A percentile compares a stretch with the other conserved stretches of the same genome.
Evolutionary conservation across 2,797 vertebrate species (phyloP).

Genomic region (Neopelma chrysocephalum): DNA sequence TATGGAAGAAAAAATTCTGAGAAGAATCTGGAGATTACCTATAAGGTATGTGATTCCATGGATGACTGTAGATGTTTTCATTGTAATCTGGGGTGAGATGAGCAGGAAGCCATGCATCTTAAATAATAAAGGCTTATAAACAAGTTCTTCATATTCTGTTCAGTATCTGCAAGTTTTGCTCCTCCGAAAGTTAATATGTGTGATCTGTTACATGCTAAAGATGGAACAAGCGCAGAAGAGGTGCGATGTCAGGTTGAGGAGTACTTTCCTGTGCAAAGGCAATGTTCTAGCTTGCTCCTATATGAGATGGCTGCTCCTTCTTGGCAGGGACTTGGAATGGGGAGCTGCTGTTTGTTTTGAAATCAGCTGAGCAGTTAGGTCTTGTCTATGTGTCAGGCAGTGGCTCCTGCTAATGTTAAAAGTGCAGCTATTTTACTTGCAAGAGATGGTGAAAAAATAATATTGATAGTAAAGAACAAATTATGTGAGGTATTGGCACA

Average conservation of each 20-base stretch:
- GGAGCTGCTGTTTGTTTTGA: not conserved
- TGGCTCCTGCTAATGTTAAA: not conserved
- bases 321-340: not conserved
- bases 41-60: not conserved
- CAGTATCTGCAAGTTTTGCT: not conserved
- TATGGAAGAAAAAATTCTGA: not conserved
- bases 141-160: not conserved
- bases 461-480: not conserved
- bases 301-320: not conserved
- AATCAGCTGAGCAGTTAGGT: not conserved
- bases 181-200: not conserved
- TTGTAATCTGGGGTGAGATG: not conserved
- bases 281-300: accelerated
- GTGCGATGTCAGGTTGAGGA: accelerated
- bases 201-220: not conserved
- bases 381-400: not conserved
- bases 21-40: not conserved
- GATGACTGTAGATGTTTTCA: not conserved
- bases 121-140: not conserved
- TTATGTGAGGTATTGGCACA: accelerated
- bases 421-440: not conserved
- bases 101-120: not conserved
- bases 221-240: not conserved
- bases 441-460: not conserved
- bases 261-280: not conserved